Evolutionary conservation across 2,797 vertebrate genomes (phyloP), one percentile per base, ranked within the genome.

Genomic region (Eospalax fontanierii): DNA sequence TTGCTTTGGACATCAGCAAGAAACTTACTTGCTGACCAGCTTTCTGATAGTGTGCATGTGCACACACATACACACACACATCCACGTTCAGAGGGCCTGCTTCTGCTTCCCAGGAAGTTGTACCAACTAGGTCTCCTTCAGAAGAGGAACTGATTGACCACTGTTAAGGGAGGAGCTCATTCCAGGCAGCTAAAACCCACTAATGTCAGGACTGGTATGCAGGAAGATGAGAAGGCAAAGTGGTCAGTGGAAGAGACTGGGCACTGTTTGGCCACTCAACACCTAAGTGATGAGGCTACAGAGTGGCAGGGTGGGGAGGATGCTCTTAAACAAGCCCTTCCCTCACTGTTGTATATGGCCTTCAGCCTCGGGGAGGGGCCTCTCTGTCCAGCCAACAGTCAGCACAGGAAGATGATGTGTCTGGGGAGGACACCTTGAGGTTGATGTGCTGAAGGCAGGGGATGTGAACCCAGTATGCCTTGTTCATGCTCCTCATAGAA

Each of bases 21-120:
- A 57, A 65, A 61, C 30, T 30, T 81, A 79, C 61, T 59, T 83
- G 59, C 3, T 33, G 35, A 65, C 79, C 59, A 66, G 35, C 82
- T 35, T 78, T 46, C 18, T 57, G 22, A 28, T 19, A 40, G 65
- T 10, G 38, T 19, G 10, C 26, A 35, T 11, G 63, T 18, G 80
- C 22, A 50, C 76, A 28, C 57, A 54, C 22, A 40, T 59, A 35
- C 54, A 50, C 21, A 46, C 61, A 21, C 43, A 40, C 59, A 19
- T 66, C 18, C 4, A 40, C 40, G 33, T 14, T 15, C 35, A 73
- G 16, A 57, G 4, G 66, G 28, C 30, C 59, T 65, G 65, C 30
- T 75, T 28, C 57, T 94, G 12, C 83, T 89, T 83, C 38, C 83
- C 59, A 89, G 90, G 87, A 93, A 93, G 74, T 76, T 79, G 63